Conservation (phyloP, 1,140 invertebrate species). For the Aporrectodea caliginosa region DNA sequence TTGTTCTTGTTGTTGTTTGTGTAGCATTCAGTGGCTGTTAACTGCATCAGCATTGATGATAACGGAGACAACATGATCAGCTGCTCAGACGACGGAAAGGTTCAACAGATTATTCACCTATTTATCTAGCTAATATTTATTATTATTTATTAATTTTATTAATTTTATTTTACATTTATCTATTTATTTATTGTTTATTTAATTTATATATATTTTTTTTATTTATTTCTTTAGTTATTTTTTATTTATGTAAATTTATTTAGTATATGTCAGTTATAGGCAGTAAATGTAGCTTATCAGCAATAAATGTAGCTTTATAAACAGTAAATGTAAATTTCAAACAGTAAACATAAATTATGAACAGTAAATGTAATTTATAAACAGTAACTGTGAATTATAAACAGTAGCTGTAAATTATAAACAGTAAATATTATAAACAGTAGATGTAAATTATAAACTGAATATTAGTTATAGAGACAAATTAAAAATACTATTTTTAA, state of each 20-base stretch:
- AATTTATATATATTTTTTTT: background rate
- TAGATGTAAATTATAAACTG: no score
- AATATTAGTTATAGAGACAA: no score
- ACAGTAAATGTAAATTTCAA: background rate
- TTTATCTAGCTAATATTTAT: no score
- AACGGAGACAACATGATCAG: conserved; percentile 89
- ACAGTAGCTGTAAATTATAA: background rate
- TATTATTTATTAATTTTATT: no score
- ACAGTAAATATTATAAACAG: no score
- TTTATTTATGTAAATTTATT: background rate
- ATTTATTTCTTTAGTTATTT: background rate
- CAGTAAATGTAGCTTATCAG: background rate
- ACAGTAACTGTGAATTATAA: background rate
- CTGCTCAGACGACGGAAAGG: conserved; percentile 90
- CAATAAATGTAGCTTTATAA: background rate
- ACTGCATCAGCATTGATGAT: conserved; percentile 87
- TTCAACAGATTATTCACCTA: no score
- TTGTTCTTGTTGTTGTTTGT: conserved; percentile 37
- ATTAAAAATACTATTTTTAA: no score
- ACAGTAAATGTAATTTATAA: background rate
- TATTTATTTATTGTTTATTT: background rate
- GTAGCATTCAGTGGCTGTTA: conserved; percentile 80
- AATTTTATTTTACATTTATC: conserved; percentile 17
- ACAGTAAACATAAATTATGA: background rate
- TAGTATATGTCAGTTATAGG: background rate